phyloP scores from a whole-genome alignment of 2,797 vertebrate genomes.

The Acipenser oxyrinchus region DNA sequence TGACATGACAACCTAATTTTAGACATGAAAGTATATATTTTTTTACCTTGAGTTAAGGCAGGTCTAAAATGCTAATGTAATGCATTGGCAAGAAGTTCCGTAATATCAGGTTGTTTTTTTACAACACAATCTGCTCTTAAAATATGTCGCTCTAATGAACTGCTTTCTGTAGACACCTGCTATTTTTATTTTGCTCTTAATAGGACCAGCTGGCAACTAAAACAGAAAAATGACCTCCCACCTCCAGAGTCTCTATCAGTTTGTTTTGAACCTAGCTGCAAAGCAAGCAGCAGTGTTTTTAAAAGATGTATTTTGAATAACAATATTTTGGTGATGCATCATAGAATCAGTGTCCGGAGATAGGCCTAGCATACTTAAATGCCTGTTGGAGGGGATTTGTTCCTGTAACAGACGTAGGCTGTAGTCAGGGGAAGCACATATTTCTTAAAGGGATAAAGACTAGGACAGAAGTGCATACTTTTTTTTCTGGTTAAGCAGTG shows the following conservation, averaged over 20 bases:
- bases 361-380: conserved; percentile 5
- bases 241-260: too few relatives aligned
- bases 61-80: conserved; percentile 3
- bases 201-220: conserved; percentile 16
- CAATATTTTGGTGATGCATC: conserved; percentile 7
- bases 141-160: conserved; percentile 13
- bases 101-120: conserved; percentile 5
- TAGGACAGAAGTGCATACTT: neutral
- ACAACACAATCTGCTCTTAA: conserved; percentile 1
- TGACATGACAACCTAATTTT: neutral
- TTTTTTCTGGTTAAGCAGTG: conserved; percentile 1
- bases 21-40: conserved; percentile 8
- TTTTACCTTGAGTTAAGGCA: neutral
- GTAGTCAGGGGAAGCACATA: neutral
- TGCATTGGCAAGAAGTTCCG: neutral
- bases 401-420: neutral
- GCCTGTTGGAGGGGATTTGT: conserved; percentile 1
- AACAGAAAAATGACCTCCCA: conserved; percentile 3
- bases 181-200: conserved; percentile 13
- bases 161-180: conserved; percentile 14
- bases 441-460: neutral
- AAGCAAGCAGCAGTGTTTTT: conserved; percentile 3
- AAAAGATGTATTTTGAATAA: conserved; percentile 11
- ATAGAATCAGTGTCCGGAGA: conserved; percentile 1
- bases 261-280: conserved; percentile 3